Evolutionary conservation across 2,113 vertebrate species (phyloP).

Genomic region (Mesocricetus auratus): DNA sequence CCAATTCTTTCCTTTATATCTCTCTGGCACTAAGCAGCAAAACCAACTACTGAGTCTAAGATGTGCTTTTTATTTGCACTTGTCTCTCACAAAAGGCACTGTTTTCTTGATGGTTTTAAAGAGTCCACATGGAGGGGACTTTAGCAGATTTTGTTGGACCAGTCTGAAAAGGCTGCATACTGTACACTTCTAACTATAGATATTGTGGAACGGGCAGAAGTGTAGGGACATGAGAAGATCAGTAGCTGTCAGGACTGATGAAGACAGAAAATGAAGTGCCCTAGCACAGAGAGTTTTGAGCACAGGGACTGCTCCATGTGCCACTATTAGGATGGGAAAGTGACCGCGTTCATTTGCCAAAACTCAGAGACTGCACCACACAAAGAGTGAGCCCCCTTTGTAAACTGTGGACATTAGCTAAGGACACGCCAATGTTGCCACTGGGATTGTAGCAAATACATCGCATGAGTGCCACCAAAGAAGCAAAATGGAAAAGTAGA

Average conservation of each 20-base stretch:
- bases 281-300: neutral
- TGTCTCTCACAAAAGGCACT: neutral
- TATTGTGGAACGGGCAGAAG: neutral
- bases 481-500: neutral
- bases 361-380: neutral
- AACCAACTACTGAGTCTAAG: neutral
- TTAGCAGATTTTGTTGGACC: neutral
- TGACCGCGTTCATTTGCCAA: neutral
- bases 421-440: neutral
- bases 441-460: neutral
- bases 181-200: neutral
- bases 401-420: neutral
- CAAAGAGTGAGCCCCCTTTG: neutral
- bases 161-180: neutral
- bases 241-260: neutral
- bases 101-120: slow-evolving; percentile 14
- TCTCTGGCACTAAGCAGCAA: neutral
- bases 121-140: neutral
- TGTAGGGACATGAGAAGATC: neutral
- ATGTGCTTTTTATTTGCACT: slow-evolving; percentile 12
- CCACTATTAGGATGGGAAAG: neutral
- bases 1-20: neutral
- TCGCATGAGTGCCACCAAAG: neutral
- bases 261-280: neutral
- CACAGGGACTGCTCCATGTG: neutral